Conservation (phyloP, 2,797 vertebrate genomes). For the Pipistrellus nathusii region DNA sequence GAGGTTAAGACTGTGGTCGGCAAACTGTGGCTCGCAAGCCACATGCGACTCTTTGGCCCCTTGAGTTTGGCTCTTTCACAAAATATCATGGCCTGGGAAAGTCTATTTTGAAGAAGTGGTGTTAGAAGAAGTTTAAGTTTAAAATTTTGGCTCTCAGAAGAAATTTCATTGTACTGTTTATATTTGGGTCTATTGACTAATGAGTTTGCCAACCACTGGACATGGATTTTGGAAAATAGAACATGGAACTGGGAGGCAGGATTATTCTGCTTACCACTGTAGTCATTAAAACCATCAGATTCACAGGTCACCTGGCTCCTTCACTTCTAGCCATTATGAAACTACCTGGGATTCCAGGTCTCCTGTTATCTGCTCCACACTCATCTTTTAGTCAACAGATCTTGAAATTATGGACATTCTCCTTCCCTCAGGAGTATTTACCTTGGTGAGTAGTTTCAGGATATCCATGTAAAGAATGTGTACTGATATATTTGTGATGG, state of each 20-base stretch:
- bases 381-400: background rate
- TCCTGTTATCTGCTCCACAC: background rate
- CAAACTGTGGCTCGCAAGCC: too few relatives aligned
- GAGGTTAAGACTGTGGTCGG: background rate
- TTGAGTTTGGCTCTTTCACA: too few relatives aligned
- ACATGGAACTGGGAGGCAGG: background rate
- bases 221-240: background rate
- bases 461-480: background rate
- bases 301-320: background rate
- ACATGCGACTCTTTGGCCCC: too few relatives aligned
- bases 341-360: background rate
- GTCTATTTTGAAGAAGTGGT: too few relatives aligned
- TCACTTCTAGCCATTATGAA: background rate
- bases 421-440: background rate
- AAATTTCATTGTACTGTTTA: too few relatives aligned
- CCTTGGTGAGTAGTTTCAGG: background rate
- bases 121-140: too few relatives aligned
- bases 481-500: background rate
- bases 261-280: background rate
- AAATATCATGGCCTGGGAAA: too few relatives aligned
- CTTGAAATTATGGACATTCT: background rate
- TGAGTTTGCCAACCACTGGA: too few relatives aligned
- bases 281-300: background rate
- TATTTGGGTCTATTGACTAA: too few relatives aligned
- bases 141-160: too few relatives aligned